Evolutionary conservation across 2,888 invertebrate species (phyloP).

Genomic region (Agrotis segetum): DNA sequence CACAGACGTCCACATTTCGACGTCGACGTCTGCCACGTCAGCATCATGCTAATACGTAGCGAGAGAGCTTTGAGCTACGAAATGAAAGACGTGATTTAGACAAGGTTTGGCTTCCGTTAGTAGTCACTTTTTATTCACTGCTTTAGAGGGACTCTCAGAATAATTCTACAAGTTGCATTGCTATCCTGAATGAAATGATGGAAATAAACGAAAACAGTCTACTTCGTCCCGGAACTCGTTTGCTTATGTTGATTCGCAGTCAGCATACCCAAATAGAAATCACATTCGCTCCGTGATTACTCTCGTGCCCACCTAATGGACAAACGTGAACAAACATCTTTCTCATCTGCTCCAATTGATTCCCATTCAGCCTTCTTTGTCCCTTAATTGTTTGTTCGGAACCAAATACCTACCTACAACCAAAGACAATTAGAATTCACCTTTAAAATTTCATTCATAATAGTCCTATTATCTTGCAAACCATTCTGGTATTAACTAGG

Average conservation of each 20-base stretch:
- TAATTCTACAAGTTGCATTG: neutral
- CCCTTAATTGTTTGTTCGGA: conserved; percentile 33
- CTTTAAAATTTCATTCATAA: conserved; percentile 30
- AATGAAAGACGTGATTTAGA: conserved; percentile 18
- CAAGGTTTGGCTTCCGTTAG: neutral
- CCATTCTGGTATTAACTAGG: conserved; percentile 37
- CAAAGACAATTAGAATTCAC: conserved; percentile 26
- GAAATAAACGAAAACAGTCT: neutral
- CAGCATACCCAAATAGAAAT: conserved; percentile 32
- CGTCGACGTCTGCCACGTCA: conserved; percentile 36
- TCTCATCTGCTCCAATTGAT: conserved; percentile 39
- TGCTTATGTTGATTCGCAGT: conserved; percentile 30
- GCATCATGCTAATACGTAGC: conserved; percentile 60
- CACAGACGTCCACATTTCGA: conserved; percentile 58
- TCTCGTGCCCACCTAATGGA: conserved; percentile 21
- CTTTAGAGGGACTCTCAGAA: neutral
- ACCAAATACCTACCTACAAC: conserved; percentile 22
- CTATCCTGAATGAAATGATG: neutral
- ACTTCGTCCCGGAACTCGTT: conserved; percentile 8
- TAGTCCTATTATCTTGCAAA: conserved; percentile 37
- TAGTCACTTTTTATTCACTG: neutral
- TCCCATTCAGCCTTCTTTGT: conserved; percentile 30
- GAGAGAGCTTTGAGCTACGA: conserved; percentile 56
- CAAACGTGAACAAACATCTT: conserved; percentile 48
- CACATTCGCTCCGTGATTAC: conserved; percentile 31